phyloP scores from a whole-genome alignment of 2,113 vertebrate species.

The Vulpes lagopus region DNA sequence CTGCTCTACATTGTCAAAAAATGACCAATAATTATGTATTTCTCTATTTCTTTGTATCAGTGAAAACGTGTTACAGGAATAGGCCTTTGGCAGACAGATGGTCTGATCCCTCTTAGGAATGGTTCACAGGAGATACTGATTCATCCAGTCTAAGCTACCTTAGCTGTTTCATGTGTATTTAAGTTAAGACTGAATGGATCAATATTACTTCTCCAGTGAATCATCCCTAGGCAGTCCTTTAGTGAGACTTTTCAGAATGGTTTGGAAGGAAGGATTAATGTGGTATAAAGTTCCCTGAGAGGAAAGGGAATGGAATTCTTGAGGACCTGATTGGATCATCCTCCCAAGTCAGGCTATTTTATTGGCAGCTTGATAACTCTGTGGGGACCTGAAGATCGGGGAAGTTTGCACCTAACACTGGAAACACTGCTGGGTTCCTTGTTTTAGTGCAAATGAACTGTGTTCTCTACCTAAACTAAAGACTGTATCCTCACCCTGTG shows the following conservation, averaged over 20 bases:
- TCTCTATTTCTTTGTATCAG: background rate
- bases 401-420: background rate
- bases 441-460: background rate
- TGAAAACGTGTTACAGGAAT: background rate
- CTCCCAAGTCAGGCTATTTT: background rate
- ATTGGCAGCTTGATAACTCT: background rate
- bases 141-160: background rate
- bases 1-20: background rate
- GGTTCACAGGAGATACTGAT: background rate
- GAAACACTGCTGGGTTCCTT: background rate
- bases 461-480: background rate
- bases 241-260: background rate
- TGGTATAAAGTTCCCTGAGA: background rate
- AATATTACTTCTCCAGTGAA: background rate
- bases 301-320: background rate
- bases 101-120: background rate
- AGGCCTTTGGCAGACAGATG: background rate
- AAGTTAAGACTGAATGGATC: background rate
- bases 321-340: background rate
- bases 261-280: background rate
- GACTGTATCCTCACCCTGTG: background rate
- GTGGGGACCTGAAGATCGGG: background rate
- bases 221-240: background rate
- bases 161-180: background rate
- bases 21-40: background rate